Base-by-base conservation (phyloP, 2,888 invertebrate species). In the Trimorus sp. region DNA sequence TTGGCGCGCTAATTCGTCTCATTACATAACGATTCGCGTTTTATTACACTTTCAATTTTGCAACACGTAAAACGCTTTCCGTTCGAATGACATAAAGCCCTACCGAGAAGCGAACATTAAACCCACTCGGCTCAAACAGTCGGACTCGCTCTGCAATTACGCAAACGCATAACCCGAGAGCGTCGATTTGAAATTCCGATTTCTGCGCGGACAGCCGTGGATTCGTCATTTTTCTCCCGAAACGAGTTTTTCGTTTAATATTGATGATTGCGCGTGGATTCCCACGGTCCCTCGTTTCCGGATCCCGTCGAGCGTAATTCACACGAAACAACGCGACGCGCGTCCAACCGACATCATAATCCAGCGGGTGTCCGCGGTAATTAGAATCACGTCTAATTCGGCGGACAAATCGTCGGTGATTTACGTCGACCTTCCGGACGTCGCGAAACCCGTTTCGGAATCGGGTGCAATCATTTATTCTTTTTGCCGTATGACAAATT, bases 381-480 rank as follows among this genome's bases (percentile, higher is more conserved):
- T 74, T 58, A 58, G 58, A 58, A 12, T 40, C 16, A 65, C 38
- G 26, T 45, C 51, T 75, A 75, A 75, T 75, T 75, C 58, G 58
- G 66, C 75, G 51, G 14, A 73, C 56, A 73, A 73, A 73, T 73
- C 56, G 53, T 11, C 48, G 7, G 16, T 73, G 63, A 73, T 63
- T 75, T 75, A 75, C 37, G 45, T 59, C 49, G 45, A 54, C 48
- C 26, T 26, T 7, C 26, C 16, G 54, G 9, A 38, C 9, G 14
- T 16, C 6, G 53, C 36, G 15, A 68, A 68, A 74, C 73, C 69
- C 60, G 74, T 79, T 63, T 79, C 45, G 15, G 38, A 69, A 79
- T 79, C 69, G 62, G 63, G 79, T 79, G 74, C 79, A 79, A 74
- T 79, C 74, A 74, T 79, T 79, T 69, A 74, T 74, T 68, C 73